Conservation (phyloP, 2,888 invertebrate genomes). For the Sylvicola fuscatus region DNA sequence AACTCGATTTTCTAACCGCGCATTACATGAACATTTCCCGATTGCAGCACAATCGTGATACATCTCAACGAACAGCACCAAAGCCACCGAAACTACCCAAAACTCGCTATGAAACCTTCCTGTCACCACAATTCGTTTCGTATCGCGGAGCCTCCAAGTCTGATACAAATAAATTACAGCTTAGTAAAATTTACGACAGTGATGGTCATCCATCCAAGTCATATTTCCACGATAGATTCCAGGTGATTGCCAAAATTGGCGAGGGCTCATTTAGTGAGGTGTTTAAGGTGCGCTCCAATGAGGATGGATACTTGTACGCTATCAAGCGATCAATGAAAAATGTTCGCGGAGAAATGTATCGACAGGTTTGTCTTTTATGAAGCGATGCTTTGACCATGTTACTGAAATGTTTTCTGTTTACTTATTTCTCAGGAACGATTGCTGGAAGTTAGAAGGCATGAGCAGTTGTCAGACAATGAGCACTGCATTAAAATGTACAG, state of each 20-base stretch:
- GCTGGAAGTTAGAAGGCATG: slow-evolving; percentile 46
- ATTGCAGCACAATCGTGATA: too few species aligned
- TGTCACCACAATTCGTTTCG: background rate
- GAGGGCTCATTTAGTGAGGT: slow-evolving; percentile 60
- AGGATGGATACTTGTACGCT: slow-evolving; percentile 45
- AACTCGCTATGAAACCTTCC: background rate
- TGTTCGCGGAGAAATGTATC: slow-evolving; percentile 34
- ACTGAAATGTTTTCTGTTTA: background rate
- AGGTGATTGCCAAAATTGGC: slow-evolving; percentile 37
- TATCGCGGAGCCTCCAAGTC: background rate
- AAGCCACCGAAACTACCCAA: background rate
- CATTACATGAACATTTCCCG: too few species aligned
- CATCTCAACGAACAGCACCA: too few species aligned
- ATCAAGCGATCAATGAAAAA: slow-evolving; percentile 43
- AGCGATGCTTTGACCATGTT: background rate
- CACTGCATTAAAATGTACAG: slow-evolving; percentile 43
- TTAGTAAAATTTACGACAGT: slow-evolving; percentile 23
- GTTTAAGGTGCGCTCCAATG: slow-evolving; percentile 39
- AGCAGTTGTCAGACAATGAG: slow-evolving; percentile 40
- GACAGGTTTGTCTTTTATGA: slow-evolving; percentile 15
- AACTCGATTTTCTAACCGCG: too few species aligned
- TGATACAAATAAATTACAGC: slow-evolving; percentile 6
- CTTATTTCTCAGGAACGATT: slow-evolving; percentile 24
- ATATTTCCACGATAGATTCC: slow-evolving; percentile 48
- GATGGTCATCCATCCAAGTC: slow-evolving; percentile 14